These are phyloP conservation scores for Cryptosula pallasiana DNA, from an alignment of 2,888 invertebrate genomes.

Conservation along the genomic window DNA sequence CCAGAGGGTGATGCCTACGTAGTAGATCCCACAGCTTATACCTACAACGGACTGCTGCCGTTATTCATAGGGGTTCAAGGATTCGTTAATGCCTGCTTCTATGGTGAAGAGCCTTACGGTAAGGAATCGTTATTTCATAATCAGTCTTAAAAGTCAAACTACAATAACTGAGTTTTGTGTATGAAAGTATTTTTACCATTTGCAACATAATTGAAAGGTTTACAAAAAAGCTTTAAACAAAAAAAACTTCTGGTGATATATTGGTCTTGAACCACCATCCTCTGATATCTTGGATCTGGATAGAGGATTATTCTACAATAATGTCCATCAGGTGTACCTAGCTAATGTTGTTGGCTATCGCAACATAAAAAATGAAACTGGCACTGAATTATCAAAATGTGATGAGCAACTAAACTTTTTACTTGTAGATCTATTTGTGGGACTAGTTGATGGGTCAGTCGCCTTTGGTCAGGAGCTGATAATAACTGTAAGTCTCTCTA, in stretches of 20 bases:
- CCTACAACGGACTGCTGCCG: neutral
- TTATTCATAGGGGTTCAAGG: neutral
- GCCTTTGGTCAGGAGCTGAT: neutral
- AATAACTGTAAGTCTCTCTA: neutral
- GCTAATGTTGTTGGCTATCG: no score
- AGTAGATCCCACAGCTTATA: neutral
- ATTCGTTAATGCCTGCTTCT: neutral
- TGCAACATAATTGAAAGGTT: no score
- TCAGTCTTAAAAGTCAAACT: no score
- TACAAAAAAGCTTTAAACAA: no score
- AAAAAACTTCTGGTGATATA: no score
- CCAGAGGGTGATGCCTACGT: slow-evolving; percentile 12
- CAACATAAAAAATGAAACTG: no score
- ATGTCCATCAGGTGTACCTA: no score
- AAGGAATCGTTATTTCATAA: no score
- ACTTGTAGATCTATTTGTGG: slow-evolving; percentile 13
- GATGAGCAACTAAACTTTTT: no score
- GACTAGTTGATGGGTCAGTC: neutral
- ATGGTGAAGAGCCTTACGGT: slow-evolving; percentile 10
- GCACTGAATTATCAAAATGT: no score
- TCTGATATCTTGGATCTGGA: neutral
- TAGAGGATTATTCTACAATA: neutral
- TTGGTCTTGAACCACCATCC: no score
- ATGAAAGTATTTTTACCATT: neutral
- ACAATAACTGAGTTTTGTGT: no score